These are phyloP conservation scores for Pipra filicauda DNA, from an alignment of 2,113 vertebrate genomes.

Conservation along the genomic window DNA sequence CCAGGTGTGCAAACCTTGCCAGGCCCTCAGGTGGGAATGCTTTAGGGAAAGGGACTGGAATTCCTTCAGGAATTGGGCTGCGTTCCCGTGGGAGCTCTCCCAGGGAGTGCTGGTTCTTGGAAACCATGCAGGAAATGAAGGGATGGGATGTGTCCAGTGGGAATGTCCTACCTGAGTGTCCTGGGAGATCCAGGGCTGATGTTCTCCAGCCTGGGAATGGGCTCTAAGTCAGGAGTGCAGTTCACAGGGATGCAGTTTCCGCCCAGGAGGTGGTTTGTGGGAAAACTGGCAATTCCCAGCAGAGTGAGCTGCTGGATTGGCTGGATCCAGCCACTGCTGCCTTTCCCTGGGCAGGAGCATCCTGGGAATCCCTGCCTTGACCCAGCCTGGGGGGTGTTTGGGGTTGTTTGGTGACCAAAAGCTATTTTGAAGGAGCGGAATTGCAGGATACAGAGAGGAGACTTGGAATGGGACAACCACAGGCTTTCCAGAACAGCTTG, in stretches of 20 bases:
- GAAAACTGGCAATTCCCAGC: not conserved
- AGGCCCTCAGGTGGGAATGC: not conserved
- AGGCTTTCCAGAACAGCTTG: fast-evolving
- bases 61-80: not conserved
- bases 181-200: not conserved
- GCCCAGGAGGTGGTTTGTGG: not conserved
- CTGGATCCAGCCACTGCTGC: not conserved
- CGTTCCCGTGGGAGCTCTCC: not conserved
- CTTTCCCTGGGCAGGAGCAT: not conserved
- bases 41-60: not conserved
- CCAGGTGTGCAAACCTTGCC: not conserved
- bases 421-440: not conserved
- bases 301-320: not conserved
- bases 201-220: not conserved
- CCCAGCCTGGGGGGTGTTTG: not conserved
- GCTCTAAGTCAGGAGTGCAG: too few relatives aligned
- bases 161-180: not conserved
- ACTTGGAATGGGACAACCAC: not conserved
- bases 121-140: not conserved
- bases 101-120: not conserved
- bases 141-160: not conserved
- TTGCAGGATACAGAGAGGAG: not conserved
- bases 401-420: not conserved
- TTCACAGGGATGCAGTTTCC: not conserved
- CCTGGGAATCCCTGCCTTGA: not conserved